Evolutionary conservation across 2,888 invertebrate genomes (phyloP).

Genomic region (Schrankia costaestrigalis): DNA sequence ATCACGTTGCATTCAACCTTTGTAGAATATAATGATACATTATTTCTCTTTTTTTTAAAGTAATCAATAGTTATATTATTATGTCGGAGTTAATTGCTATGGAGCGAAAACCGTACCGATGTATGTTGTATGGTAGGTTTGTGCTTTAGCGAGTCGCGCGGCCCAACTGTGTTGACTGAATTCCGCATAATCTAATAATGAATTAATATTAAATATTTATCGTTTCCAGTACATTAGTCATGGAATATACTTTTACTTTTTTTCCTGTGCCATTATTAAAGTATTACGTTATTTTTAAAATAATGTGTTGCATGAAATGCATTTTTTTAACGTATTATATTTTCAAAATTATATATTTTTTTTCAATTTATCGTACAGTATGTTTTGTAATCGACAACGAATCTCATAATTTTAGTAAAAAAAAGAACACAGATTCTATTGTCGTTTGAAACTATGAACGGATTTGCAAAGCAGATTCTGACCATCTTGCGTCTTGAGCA

Average conservation of each 20-base stretch:
- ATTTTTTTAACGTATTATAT: constrained; percentile 54
- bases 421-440: constrained; percentile 40
- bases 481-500: constrained; percentile 42
- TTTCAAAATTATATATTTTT: constrained; percentile 34
- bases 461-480: constrained; percentile 71
- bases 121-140: constrained; percentile 18
- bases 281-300: constrained; percentile 76
- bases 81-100: constrained; percentile 18
- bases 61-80: too few species aligned
- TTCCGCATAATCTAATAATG: constrained; percentile 46
- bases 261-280: constrained; percentile 76
- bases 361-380: constrained; percentile 42
- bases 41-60: too few species aligned
- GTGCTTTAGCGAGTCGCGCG: constrained; percentile 63
- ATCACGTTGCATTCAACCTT: neutral
- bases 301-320: constrained; percentile 77
- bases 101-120: constrained; percentile 25
- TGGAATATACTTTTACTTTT: constrained; percentile 54
- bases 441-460: constrained; percentile 43
- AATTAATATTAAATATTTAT: constrained; percentile 44
- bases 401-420: constrained; percentile 61
- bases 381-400: constrained; percentile 56
- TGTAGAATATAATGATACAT: too few species aligned
- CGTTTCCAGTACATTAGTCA: constrained; percentile 49
- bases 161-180: constrained; percentile 54